Evolutionary conservation across 2,113 vertebrate species (phyloP).

Genomic region (Diadophis punctatus): DNA sequence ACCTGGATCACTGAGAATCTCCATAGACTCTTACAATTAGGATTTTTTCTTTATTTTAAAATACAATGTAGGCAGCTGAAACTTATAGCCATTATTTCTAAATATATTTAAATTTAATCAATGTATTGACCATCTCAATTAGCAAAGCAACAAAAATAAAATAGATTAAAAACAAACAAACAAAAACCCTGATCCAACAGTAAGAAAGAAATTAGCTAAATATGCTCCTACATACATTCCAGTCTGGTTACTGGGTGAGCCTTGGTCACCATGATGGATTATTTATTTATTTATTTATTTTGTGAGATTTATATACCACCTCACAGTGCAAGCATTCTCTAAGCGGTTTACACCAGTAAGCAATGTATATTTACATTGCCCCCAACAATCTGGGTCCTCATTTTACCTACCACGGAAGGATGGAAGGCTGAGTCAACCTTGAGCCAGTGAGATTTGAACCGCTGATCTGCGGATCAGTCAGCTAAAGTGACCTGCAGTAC

Average conservation of each 20-base stretch:
- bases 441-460: too few relatives aligned
- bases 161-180: not conserved
- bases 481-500: too few relatives aligned
- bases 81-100: not conserved
- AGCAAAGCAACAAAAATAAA: not conserved
- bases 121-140: not conserved
- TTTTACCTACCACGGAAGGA: too few relatives aligned
- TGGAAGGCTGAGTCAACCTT: too few relatives aligned
- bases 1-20: too few relatives aligned
- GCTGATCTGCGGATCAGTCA: too few relatives aligned
- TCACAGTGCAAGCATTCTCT: too few relatives aligned
- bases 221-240: not conserved
- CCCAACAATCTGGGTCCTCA: too few relatives aligned
- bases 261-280: not conserved
- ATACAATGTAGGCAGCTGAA: not conserved
- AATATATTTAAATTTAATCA: not conserved
- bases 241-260: not conserved
- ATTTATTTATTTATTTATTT: too few relatives aligned
- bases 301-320: too few relatives aligned
- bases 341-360: too few relatives aligned
- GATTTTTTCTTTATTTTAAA: not conserved
- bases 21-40: not conserved
- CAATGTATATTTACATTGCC: too few relatives aligned
- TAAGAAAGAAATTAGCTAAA: not conserved
- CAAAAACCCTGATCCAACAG: not conserved